Evolutionary conservation across 2,888 invertebrate genomes (phyloP), one percentile per base, ranked within the genome.

Genomic region (Notocelia uddmanniana): DNA sequence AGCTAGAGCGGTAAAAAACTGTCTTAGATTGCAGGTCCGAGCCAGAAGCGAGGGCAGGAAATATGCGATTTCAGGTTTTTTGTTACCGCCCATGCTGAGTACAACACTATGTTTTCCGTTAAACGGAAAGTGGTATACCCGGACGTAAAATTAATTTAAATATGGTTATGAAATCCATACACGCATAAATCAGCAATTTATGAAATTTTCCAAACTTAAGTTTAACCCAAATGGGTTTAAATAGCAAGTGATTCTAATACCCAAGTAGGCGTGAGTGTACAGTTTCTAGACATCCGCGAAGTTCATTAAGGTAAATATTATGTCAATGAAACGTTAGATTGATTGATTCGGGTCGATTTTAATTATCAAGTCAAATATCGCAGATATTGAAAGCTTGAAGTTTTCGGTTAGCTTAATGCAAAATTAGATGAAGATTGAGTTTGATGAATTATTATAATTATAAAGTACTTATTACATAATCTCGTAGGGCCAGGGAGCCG

Each of bases 341-440:
- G 50, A 41, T 60, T 52, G 37, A 64, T 52, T 57, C 23, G 23
- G 57, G 21, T 37, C n/a, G 6, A 15, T 58, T 57, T 50, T 50
- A 64, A 64, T 70, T 70, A 70, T 50, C 37, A 64, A 64, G 63
- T 70, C 69, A 70, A 70, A 57, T 57, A 64, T 58, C 55, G 8
- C 1, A 57, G 34, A 68, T 52, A 52, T 59, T 50, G 50, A 68
- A 59, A 37, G 50, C 63, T 52, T 37, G 15, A 64, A 64, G 63
- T 64, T 64, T 52, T 52, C 34, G 52, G 52, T 52, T 52, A 21
- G 37, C 52, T 64, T 10, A 52, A 52, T 23, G 13, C 21, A 34
- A 64, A 64, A 23, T 64, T 21, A 50, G 52, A 63, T 34, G 34
- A 19, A 52, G 52, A 13, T 63, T 10, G 15, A 50, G 23, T 15